These are phyloP conservation scores for Spinibarbus caldwelli DNA, from an alignment of 2,797 vertebrate species.

Conservation along the genomic window DNA sequence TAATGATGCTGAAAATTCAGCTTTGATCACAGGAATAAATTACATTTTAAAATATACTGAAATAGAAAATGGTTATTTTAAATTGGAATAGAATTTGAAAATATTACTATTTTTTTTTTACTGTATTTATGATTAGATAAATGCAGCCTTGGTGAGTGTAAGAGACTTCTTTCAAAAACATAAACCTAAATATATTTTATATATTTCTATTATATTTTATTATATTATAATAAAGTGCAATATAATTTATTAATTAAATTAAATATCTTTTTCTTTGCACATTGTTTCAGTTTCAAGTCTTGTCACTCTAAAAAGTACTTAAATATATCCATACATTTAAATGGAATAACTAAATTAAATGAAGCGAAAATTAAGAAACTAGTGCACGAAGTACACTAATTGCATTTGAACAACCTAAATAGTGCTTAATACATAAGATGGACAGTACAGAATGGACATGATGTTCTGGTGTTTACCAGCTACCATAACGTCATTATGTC, in stretches of 20 bases:
- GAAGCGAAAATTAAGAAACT: neutral
- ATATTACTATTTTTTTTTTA: neutral
- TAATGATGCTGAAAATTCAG: neutral
- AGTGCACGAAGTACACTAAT: neutral
- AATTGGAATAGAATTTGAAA: neutral
- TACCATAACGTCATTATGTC: neutral
- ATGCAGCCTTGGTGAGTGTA: neutral
- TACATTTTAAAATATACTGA: neutral
- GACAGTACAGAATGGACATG: neutral
- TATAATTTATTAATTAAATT: neutral
- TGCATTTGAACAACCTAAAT: conserved; percentile 4
- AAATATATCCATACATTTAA: neutral
- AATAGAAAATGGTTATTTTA: neutral
- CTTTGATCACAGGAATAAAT: neutral
- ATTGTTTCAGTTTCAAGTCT: neutral
- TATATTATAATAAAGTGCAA: too few species aligned
- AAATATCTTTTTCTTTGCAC: neutral
- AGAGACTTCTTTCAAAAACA: neutral
- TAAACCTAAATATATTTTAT: neutral
- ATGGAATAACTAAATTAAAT: neutral
- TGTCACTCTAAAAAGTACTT: neutral
- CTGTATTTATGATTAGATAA: neutral
- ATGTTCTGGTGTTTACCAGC: neutral
- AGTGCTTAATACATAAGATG: neutral
- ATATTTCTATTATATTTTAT: too few species aligned